Evolutionary conservation across 2,113 vertebrate species (phyloP).

Genomic region (Sinocyclocheilus grahami): DNA sequence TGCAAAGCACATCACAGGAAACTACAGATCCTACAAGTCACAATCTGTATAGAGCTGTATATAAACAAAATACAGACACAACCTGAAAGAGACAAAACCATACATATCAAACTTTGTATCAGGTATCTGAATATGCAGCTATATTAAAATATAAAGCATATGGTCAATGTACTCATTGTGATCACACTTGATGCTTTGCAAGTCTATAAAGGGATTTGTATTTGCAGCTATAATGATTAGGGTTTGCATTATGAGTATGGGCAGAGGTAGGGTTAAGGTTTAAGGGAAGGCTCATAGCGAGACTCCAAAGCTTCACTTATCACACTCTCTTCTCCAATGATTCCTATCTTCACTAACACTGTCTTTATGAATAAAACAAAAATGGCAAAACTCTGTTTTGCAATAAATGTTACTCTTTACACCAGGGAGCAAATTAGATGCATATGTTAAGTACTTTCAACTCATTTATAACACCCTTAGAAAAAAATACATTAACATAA

Average conservation of each 20-base stretch:
- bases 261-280: neutral
- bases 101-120: neutral
- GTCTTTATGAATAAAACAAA: neutral
- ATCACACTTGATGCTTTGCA: neutral
- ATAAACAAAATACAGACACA: neutral
- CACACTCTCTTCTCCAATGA: neutral
- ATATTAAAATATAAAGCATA: neutral
- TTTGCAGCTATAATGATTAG: neutral
- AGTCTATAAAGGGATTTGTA: neutral
- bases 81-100: neutral
- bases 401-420: neutral
- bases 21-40: neutral
- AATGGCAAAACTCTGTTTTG: neutral
- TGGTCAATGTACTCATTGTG: neutral
- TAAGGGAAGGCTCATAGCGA: neutral
- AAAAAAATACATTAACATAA: neutral
- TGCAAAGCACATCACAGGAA: conserved; percentile 65
- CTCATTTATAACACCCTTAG: neutral
- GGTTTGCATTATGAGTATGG: neutral
- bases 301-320: neutral
- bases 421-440: neutral
- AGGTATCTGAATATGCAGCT: neutral
- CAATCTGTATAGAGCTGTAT: neutral
- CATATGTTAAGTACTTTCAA: neutral
- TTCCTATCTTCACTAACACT: neutral